Conservation (phyloP, 2,888 invertebrate genomes). For the Drosophila austrosaltans region DNA sequence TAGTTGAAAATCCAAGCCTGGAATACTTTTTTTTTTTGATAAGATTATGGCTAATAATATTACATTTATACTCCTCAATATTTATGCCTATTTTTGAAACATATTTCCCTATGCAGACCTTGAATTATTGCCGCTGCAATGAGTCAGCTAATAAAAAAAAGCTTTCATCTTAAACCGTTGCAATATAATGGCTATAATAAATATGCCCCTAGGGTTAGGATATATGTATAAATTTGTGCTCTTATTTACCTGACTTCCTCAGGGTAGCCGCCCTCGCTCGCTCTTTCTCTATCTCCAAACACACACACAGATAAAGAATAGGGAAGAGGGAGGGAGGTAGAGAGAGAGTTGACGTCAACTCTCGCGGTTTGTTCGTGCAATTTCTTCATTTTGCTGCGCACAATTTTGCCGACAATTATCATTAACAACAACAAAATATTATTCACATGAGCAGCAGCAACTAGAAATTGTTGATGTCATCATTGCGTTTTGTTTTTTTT, state of each 20-base stretch:
- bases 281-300: background rate
- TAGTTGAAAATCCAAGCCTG: no score
- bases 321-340: background rate
- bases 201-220: background rate
- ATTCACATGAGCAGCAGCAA: conserved; percentile 43
- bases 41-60: no score
- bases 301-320: background rate
- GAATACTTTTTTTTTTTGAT: no score
- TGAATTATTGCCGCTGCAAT: no score
- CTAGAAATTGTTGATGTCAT: conserved; percentile 71
- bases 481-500: conserved; percentile 55
- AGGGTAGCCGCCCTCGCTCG: background rate
- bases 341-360: conserved; percentile 55
- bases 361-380: conserved; percentile 56
- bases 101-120: no score
- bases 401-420: conserved; percentile 66
- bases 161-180: no score
- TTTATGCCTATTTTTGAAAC: no score
- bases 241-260: background rate
- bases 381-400: conserved; percentile 66
- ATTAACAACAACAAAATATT: conserved; percentile 54
- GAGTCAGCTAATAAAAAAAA: no score
- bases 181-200: background rate
- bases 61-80: no score
- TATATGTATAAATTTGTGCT: conserved; percentile 14